These are phyloP conservation scores for Lepidurus couesii DNA, from an alignment of 1,140 invertebrate genomes.

Conservation along the genomic window DNA sequence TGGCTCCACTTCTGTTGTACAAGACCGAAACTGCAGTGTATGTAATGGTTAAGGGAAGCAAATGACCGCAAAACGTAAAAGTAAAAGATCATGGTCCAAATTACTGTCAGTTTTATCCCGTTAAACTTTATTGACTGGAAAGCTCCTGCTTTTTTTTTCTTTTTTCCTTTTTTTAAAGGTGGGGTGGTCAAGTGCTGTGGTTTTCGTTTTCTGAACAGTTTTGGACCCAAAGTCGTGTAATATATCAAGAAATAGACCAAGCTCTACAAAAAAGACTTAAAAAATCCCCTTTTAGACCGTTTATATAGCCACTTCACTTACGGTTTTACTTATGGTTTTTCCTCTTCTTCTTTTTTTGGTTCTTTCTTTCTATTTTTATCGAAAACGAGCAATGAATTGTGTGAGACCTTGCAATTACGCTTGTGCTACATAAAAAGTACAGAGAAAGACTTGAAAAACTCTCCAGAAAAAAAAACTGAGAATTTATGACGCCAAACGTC, in stretches of 20 bases:
- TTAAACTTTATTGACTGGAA: constrained; percentile 6
- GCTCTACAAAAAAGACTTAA: no score
- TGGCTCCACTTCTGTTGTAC: no score
- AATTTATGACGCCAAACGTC: no score
- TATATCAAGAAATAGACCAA: no score
- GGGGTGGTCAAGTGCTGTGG: not conserved
- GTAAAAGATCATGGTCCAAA: not conserved
- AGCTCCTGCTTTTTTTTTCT: not conserved
- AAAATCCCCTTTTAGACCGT: no score
- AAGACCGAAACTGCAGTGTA: not conserved
- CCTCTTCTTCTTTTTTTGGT: not conserved
- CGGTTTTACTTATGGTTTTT: no score
- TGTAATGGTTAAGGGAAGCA: not conserved
- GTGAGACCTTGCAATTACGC: not conserved
- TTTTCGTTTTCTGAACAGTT: not conserved
- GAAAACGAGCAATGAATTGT: not conserved
- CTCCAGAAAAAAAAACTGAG: no score
- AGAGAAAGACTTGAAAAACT: no score
- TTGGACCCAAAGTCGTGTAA: not conserved
- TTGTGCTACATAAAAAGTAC: no score
- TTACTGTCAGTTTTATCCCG: not conserved
- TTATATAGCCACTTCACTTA: no score
- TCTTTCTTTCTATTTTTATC: not conserved
- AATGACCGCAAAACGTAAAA: not conserved
- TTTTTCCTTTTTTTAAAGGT: not conserved